Base-by-base conservation (phyloP, 2,888 invertebrate genomes). In the Hemicrepidius hirtus region DNA sequence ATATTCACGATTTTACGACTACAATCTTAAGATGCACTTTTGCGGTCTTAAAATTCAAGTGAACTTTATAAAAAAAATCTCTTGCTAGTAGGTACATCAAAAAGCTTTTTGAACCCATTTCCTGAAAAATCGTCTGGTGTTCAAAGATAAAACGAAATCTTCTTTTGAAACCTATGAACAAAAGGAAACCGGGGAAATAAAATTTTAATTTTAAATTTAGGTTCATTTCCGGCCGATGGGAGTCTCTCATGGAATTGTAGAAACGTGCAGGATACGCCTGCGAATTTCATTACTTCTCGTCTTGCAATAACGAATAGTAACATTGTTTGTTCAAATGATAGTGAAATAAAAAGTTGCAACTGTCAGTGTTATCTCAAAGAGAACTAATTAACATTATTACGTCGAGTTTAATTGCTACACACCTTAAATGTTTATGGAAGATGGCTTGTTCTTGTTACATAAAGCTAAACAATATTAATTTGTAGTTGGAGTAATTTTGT, bases 371-470 rank as follows among this genome's bases (percentile, higher is more conserved):
- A 49, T 18, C 50, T 10, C 20, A 20, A 50, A 24, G 50, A 24
- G n/a, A 21, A 50, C 24, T 50, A 21, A 50, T 50, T 50, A 50
- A 10, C 50, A 24, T 50, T 10, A 50, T 50, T 50, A 50, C 50
- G n/a, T 20, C 24, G 7, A 24, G 24, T 13, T 7, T 24, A 21
- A 24, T 49, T 49, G 20, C 21, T 50, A 10, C 50, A 24, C 21
- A 24, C 50, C 21, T 50, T 50, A n/a, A 20, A 50, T 24, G 44
- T 44, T 44, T 44, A 13, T 18, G 7, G 7, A 44, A 44, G 44
- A 18, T 16, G 44, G 24, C 3, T 9, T 44, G 44, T 44, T 44
- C 3, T 9, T 44, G 44, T 44, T 44, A 44, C 18, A 44, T 44
- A 44, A 44, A 44, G 44, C 18, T 44, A 44, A 44, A 44, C 18